Base-by-base conservation (phyloP, 2,113 vertebrate species). In the Marcusenius ussheri region DNA sequence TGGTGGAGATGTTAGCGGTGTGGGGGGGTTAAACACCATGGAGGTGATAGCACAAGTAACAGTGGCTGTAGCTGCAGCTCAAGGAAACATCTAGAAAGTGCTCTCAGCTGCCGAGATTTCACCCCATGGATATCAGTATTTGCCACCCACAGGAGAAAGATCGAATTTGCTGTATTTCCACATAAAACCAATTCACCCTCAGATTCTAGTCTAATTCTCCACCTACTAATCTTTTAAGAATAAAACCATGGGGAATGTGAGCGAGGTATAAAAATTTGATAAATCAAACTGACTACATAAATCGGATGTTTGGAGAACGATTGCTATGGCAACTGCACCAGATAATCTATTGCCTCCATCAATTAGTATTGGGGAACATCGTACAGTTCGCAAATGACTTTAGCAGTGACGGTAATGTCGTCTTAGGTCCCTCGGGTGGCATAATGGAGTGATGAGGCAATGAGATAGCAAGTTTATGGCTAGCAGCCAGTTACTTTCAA, bases 281-380 rank as follows among this genome's bases (percentile, higher is more conserved):
- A 83, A 66, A 88, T 58, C 31, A n/a, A 56, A 21, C 10, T n/a
- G 51, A 53, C 15, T 62, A 66, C 24, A 42, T 90, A 89, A 83
- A n/a, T 90, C 50, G 89, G 24, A 88, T 50, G 11, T 87, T 51
- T 51, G 49, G 47, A 35, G 90, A 92, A 88, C 47, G 51, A 94
- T 93, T 91, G 86, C 91, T 92, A 92, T 88, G 91, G 93, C 89
- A 93, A 95, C 95, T 74, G 92, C 91, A 92, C 92, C 27, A 92
- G 90, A 91, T 91, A 93, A 90, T 93, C 92, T 93, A 93, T 94
- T 94, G 89, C 92, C 45, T 84, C 83, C 45, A 47, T 84, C 45
- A 84, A n/a, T 84, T 84, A 47, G 39, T 21, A 84, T 10, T 3
- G 24, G 8, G 10, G 45, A 46, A 47, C 39, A 21, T 47, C 3